A percentile compares a stretch with the other conserved stretches of the same genome.
Evolutionary conservation across 1,140 invertebrate species (phyloP).

Genomic region (Drosophila arizonae): DNA sequence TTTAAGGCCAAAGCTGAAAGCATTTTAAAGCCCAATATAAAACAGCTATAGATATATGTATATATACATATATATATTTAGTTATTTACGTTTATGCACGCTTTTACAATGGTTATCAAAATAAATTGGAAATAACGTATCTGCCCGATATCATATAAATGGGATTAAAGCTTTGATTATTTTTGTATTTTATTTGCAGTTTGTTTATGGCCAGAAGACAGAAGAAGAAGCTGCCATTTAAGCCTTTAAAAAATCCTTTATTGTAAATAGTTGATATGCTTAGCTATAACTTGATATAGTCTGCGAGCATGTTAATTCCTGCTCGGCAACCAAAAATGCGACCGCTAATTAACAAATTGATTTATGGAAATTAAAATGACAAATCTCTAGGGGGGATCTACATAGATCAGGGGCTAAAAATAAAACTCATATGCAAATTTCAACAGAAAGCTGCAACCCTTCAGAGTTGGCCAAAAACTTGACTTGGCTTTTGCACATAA

Average conservation of each 20-base stretch:
- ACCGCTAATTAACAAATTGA: slow-evolving; percentile 81
- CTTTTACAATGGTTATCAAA: slow-evolving; percentile 64
- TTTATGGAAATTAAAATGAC: slow-evolving; percentile 80
- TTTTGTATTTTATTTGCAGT: no score
- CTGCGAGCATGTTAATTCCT: slow-evolving; percentile 46
- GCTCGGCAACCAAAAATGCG: slow-evolving; percentile 56
- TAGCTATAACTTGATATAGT: background rate
- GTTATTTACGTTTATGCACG: slow-evolving; percentile 49
- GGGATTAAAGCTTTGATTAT: slow-evolving; percentile 33
- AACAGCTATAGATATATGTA: slow-evolving; percentile 25
- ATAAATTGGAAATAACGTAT: slow-evolving; percentile 65
- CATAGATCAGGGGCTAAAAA: slow-evolving; percentile 19
- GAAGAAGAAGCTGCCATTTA: no score
- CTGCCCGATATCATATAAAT: slow-evolving; percentile 52
- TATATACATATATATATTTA: slow-evolving; percentile 39
- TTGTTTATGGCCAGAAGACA: no score
- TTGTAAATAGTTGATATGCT: background rate
- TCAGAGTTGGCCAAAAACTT: slow-evolving; percentile 52
- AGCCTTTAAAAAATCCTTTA: background rate
- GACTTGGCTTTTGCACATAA: slow-evolving; percentile 53
- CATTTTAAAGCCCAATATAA: slow-evolving; percentile 55
- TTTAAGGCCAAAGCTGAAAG: slow-evolving; percentile 52
- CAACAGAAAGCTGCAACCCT: slow-evolving; percentile 46
- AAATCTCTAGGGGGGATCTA: slow-evolving; percentile 55
- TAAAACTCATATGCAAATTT: slow-evolving; percentile 60